Percentiles rank a stretch among this genome's conserved stretches.
These are phyloP conservation scores for Drosophila albomicans DNA, from an alignment of 1,140 invertebrate species.

Conservation along the genomic window DNA sequence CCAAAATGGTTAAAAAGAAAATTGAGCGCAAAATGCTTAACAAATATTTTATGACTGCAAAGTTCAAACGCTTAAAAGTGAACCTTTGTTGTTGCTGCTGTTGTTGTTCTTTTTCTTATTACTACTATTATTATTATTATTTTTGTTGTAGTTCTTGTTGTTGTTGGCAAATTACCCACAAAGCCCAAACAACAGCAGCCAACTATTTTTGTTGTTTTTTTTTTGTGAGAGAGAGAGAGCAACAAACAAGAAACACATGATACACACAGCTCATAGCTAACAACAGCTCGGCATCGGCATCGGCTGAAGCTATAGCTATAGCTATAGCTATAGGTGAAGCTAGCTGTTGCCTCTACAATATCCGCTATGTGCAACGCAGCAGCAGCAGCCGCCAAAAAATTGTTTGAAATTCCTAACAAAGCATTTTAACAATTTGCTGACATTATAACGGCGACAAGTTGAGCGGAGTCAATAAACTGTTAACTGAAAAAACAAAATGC, in stretches of 20 bases:
- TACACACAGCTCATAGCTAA: background rate
- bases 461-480: slow-evolving; percentile 81
- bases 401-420: slow-evolving; percentile 82
- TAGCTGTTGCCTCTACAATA: background rate
- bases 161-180: slow-evolving; percentile 77
- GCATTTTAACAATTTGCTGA: slow-evolving; percentile 83
- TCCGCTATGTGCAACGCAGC: slow-evolving; percentile 22
- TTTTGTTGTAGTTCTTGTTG: slow-evolving; percentile 51
- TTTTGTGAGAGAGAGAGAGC: background rate
- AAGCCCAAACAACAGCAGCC: slow-evolving; percentile 38
- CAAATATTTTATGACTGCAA: slow-evolving; percentile 80
- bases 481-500: slow-evolving; percentile 70
- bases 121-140: slow-evolving; percentile 31
- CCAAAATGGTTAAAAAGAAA: slow-evolving; percentile 75
- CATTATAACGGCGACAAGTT: slow-evolving; percentile 83
- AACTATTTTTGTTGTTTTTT: slow-evolving; percentile 37
- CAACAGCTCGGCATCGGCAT: background rate
- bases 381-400: slow-evolving; percentile 60
- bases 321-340: background rate
- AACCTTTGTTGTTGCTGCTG: slow-evolving; percentile 54
- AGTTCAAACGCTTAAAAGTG: slow-evolving; percentile 81
- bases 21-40: slow-evolving; percentile 81
- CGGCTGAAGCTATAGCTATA: background rate
- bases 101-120: slow-evolving; percentile 39
- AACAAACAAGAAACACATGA: slow-evolving; percentile 30